Base-by-base conservation (phyloP, 2,888 invertebrate genomes). In the Nymphalis urticae region DNA sequence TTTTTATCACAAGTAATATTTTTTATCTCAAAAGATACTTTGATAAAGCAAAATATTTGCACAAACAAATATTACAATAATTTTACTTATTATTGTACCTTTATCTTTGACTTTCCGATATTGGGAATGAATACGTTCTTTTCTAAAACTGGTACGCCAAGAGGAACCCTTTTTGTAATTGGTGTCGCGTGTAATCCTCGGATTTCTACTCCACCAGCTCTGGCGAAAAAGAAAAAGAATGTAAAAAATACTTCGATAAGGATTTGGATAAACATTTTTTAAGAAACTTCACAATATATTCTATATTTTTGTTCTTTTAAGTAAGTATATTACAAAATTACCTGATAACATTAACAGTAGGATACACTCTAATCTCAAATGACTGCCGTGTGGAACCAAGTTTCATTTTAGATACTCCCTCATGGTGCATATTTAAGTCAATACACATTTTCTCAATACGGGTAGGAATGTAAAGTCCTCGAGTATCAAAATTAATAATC, bases 91-190 rank as follows among this genome's bases (percentile, higher is more conserved):
- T 3, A 54, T 17, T 56, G 8, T 76, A 92, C 92, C 84, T 82
- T 85, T 85, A 91, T 88, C 77, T 89, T 88, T 32, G 76, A 75
- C 61, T 87, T 87, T 70, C 86, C 87, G 68, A 81, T 87, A 84
- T 96, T 95, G 0, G 97, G 94, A 10, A 97, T 82, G 80, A 97
- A 97, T 70, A 93, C 90, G 80, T 96, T 96, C 82, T 94, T 94
- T 84, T 97, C 97, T 27, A 97, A 85, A 0, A 96, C 95, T 1
- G 97, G 97, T n/a, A 95, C 92, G 16, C 95, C 95, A 36, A 96
- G 94, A 21, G 95, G 94, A 72, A 94, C 90, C 60, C 94, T 94
- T 74, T 95, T 93, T 0, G 96, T 94, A 53, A 97, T 97, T 0
- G 96, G 94, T 68, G 95, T 96, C 0, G 96, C 96, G 75, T 95